Conservation (phyloP, 2,888 invertebrate genomes). For the Papilio elwesi region DNA sequence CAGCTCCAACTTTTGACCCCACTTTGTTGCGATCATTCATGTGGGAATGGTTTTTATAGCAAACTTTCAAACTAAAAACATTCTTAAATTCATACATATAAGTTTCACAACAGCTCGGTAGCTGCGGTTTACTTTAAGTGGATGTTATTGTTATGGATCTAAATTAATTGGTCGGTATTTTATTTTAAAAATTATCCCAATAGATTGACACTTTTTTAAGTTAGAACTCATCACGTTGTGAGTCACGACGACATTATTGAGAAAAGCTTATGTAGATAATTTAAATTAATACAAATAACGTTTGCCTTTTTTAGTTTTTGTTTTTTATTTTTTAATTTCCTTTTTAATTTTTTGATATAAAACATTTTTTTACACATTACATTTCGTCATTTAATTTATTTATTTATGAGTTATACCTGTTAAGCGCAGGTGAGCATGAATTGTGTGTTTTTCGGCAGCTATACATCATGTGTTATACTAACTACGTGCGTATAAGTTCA, state of each 20-base stretch:
- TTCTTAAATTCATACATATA: slow-evolving; percentile 56
- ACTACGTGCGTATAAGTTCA: no score
- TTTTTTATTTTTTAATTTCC: no score
- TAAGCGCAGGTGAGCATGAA: no score
- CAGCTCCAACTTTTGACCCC: slow-evolving; percentile 80
- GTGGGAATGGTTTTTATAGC: slow-evolving; percentile 74
- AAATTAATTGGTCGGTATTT: slow-evolving; percentile 68
- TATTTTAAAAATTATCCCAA: slow-evolving; percentile 44
- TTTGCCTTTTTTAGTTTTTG: no score
- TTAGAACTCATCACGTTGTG: neutral
- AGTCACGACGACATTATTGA: neutral
- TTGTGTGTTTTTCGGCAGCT: no score
- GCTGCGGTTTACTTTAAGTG: slow-evolving; percentile 55
- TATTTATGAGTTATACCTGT: no score
- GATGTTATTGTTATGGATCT: slow-evolving; percentile 64
- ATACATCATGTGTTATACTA: no score
- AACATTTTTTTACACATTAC: no score
- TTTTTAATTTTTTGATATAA: no score
- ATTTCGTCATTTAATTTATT: no score
- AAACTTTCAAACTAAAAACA: slow-evolving; percentile 61
- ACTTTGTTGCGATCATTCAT: slow-evolving; percentile 78
- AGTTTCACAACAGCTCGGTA: slow-evolving; percentile 53
- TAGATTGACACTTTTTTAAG: slow-evolving; percentile 5
- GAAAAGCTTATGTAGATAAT: neutral
- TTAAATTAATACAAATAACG: no score